Conservation (phyloP, 2,888 invertebrate genomes). For the Platerodrilus igneus region DNA sequence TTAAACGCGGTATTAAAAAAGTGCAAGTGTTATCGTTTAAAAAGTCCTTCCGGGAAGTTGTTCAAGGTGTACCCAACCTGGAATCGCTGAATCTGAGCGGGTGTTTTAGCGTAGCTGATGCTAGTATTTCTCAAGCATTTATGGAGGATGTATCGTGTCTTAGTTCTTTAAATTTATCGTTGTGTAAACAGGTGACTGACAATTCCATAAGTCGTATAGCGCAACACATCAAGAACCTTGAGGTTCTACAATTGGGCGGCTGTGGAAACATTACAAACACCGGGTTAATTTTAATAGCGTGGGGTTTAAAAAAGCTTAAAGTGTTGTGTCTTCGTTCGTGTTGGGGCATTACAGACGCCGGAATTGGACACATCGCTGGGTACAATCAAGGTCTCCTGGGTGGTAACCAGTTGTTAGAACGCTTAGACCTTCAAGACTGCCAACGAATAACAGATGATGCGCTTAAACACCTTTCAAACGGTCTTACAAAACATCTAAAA, state of each 20-base stretch:
- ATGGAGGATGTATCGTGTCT: conserved; percentile 70
- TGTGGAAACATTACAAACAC: conserved; percentile 89
- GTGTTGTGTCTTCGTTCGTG: conserved; percentile 86
- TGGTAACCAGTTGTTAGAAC: conserved; percentile 74
- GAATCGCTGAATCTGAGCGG: conserved; percentile 87
- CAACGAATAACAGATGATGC: conserved; percentile 91
- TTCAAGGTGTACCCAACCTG: conserved; percentile 78
- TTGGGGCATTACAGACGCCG: conserved; percentile 87
- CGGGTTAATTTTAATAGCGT: conserved; percentile 79
- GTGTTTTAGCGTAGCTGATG: conserved; percentile 89
- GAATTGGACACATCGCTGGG: conserved; percentile 83
- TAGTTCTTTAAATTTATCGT: conserved; percentile 76
- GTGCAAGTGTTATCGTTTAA: conserved; percentile 85
- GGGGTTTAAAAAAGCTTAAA: conserved; percentile 80
- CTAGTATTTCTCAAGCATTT: conserved; percentile 78
- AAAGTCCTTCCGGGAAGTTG: conserved; percentile 77
- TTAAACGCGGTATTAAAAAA: conserved; percentile 79
- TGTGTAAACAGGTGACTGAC: conserved; percentile 96
- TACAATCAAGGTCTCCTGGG: conserved; percentile 58
- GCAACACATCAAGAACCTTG: conserved; percentile 77
- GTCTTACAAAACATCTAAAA: conserved; percentile 73
- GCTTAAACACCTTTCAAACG: conserved; percentile 76
- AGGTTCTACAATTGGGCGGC: conserved; percentile 84
- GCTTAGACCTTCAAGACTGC: conserved; percentile 89
- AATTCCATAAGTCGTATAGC: conserved; percentile 80